These are phyloP conservation scores for Drosophila conformis DNA, from an alignment of 2,888 invertebrate genomes.

Conservation along the genomic window DNA sequence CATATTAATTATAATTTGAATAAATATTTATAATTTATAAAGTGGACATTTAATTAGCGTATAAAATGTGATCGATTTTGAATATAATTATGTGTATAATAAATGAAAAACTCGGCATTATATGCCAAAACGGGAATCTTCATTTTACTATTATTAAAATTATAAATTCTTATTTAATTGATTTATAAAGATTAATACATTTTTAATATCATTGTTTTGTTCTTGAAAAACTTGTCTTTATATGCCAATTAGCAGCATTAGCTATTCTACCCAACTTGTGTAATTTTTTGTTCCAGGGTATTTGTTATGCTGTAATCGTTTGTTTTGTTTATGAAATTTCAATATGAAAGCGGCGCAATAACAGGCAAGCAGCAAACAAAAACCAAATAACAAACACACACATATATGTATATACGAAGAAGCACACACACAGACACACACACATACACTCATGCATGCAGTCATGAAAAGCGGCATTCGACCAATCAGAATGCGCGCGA, in stretches of 20 bases:
- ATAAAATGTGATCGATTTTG: not conserved
- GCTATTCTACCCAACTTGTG: not conserved
- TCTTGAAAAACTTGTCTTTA: not conserved
- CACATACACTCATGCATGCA: slow-evolving; percentile 28
- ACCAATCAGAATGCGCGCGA: slow-evolving; percentile 82
- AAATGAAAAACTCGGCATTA: not conserved
- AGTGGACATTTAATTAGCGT: not conserved
- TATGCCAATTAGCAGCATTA: too few species aligned
- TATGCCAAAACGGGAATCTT: not conserved
- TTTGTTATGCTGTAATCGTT: slow-evolving; percentile 50
- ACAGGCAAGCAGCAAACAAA: slow-evolving; percentile 32
- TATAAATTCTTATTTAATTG: not conserved
- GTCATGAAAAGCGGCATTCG: slow-evolving; percentile 52
- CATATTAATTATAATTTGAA: not conserved
- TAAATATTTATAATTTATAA: not conserved
- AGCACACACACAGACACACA: slow-evolving; percentile 15
- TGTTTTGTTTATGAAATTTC: slow-evolving; percentile 65
- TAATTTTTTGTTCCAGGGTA: slow-evolving; percentile 14
- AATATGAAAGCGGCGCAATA: slow-evolving; percentile 68
- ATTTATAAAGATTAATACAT: not conserved
- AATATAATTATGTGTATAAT: not conserved
- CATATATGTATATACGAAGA: not conserved
- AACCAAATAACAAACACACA: slow-evolving; percentile 36
- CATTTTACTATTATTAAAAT: not conserved
- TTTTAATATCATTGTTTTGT: not conserved